Evolutionary conservation across 2,797 vertebrate species (phyloP), one percentile per base, ranked within the genome.

Genomic region (Anomalospiza imberbis): DNA sequence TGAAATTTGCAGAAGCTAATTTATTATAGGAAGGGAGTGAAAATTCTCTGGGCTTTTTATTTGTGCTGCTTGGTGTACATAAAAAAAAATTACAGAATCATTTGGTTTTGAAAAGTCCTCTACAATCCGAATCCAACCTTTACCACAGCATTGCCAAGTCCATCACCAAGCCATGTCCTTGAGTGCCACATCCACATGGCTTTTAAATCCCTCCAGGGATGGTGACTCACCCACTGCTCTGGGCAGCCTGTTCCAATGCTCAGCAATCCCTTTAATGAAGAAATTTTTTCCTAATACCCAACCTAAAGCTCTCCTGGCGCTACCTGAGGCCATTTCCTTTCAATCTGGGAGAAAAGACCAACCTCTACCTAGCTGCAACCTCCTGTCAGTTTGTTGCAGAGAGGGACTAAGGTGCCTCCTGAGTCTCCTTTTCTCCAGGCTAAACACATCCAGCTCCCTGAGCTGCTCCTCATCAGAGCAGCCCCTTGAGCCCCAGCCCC

Each of bases 11-110:
- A 70, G 47, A 34, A 74, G 10, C 22, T 7, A 58, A 21, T 83
- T 70, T 66, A 10, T 34, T 51, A 24, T 38, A 55, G 45, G 36
- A 71, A 76, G 9, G 1, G 9, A 19, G 3, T 42, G 31, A 19
- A 75, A 67, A 77, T 80, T 53, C 66, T 55, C 13, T 10, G 57
- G 20, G 10, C 4, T 67, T 63, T 82, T 79, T 36, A 18, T 60
- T 77, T 77, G 38, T 45, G 26, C 29, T 53, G 2, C 32, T 71
- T 44, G 29, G 21, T 24, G 32, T 25, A 4, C 0, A 0, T 6
- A 17, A 34, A 66, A 31, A 48, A 48, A 58, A 72, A 77, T 17
- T 32, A 66, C 4, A 31, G 32, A 44, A 66, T 24, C 2, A 5
- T 31, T 82, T 31, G 15, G 9, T 42, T 55, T 36, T 0, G 0